Evolutionary conservation across 2,113 vertebrate species (phyloP).

Genomic region (Dicaeum eximium): DNA sequence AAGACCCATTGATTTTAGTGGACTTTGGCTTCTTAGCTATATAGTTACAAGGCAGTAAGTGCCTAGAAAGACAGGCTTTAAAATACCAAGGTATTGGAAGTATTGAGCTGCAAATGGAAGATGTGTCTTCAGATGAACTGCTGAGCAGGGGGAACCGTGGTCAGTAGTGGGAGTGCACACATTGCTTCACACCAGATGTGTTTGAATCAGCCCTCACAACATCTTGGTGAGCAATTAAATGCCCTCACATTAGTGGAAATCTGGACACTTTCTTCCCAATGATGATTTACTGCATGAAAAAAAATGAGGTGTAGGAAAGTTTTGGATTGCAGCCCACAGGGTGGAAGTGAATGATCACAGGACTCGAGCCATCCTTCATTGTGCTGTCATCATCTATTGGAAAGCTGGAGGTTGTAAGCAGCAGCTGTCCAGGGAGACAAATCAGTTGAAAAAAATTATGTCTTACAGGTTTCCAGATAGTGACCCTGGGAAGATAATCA

Average conservation of each 20-base stretch:
- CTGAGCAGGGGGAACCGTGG: neutral
- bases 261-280: neutral
- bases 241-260: neutral
- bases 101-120: neutral
- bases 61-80: neutral
- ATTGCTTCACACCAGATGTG: accelerated
- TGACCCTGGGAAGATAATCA: slow-evolving; percentile 52
- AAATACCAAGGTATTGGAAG: neutral
- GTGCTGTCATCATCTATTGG: slow-evolving; percentile 41
- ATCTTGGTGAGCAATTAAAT: neutral
- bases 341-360: slow-evolving; percentile 14
- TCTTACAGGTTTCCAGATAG: slow-evolving; percentile 50
- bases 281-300: neutral
- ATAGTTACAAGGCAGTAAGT: neutral
- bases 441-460: slow-evolving; percentile 57
- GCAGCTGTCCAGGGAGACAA: slow-evolving; percentile 54
- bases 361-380: slow-evolving; percentile 33
- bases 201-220: neutral
- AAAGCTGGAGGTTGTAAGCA: slow-evolving; percentile 49
- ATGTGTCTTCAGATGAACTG: neutral
- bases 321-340: neutral
- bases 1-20: neutral
- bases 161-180: neutral
- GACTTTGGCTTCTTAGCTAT: neutral
- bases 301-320: neutral